Percentiles rank a stretch among this genome's conserved stretches.
Evolutionary conservation across 2,113 vertebrate species (phyloP).

Genomic region (Charina bottae): DNA sequence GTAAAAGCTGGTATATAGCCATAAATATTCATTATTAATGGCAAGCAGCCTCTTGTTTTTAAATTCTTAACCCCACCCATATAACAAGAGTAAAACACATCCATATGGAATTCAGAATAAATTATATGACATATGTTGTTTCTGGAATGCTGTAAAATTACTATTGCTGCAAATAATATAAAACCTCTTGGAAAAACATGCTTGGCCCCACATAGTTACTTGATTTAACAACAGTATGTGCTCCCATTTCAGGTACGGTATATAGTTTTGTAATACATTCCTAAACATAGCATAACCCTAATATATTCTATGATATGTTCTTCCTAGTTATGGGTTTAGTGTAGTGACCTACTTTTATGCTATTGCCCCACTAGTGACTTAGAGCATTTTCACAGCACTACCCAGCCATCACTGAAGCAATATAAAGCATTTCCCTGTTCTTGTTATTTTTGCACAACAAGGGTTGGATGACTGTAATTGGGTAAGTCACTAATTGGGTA

Average conservation of each 20-base stretch:
- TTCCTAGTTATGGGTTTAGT: neutral
- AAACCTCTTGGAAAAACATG: neutral
- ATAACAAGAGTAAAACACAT: conserved; percentile 1
- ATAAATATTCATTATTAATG: neutral
- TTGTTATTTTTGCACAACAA: neutral
- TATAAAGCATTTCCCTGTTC: neutral
- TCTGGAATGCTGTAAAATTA: neutral
- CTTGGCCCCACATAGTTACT: neutral
- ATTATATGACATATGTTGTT: neutral
- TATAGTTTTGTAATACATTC: neutral
- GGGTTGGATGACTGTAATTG: neutral
- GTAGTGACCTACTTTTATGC: neutral
- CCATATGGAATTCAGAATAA: neutral
- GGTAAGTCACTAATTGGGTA: neutral
- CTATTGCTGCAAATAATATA: neutral
- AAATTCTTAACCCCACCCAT: neutral
- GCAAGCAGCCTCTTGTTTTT: neutral
- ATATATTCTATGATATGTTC: no score
- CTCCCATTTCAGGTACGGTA: neutral
- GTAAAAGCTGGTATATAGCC: neutral
- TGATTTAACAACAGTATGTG: neutral
- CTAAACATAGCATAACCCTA: neutral
- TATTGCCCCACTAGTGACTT: neutral
- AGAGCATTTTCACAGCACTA: neutral
- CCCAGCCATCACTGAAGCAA: neutral